Conservation (phyloP, 1,140 invertebrate genomes). For the Megathymus violae region DNA sequence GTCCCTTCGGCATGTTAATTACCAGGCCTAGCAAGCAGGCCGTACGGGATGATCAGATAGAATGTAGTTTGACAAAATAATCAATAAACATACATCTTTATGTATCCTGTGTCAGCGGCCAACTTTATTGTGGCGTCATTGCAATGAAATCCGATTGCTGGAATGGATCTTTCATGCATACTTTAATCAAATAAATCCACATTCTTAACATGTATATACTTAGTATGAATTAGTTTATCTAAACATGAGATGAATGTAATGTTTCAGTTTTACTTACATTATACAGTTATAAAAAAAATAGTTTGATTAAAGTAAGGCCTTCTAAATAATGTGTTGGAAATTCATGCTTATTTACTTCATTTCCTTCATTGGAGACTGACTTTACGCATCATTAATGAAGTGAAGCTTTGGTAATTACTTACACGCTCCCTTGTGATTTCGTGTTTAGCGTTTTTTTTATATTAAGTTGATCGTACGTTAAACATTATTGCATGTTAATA, state of each 20-base stretch:
- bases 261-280: background rate
- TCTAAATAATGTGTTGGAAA: slow-evolving; percentile 14
- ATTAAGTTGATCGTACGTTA: background rate
- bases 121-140: slow-evolving; percentile 73
- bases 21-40: slow-evolving; percentile 36
- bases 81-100: slow-evolving; percentile 71
- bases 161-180: slow-evolving; percentile 42
- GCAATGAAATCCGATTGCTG: slow-evolving; percentile 53
- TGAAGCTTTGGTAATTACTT: slow-evolving; percentile 15
- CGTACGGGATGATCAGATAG: slow-evolving; percentile 42
- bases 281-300: background rate
- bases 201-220: slow-evolving; percentile 11
- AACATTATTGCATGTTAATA: too few relatives aligned
- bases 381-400: slow-evolving; percentile 19
- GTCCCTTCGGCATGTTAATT: slow-evolving; percentile 25
- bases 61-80: slow-evolving; percentile 69
- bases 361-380: slow-evolving; percentile 19
- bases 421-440: slow-evolving; percentile 24
- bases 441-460: slow-evolving; percentile 13
- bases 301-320: background rate
- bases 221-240: background rate
- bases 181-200: slow-evolving; percentile 55
- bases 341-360: slow-evolving; percentile 24
- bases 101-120: slow-evolving; percentile 69
- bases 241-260: background rate